phyloP scores from a whole-genome alignment of 1,140 invertebrate species.

The Camponotus vicinus region DNA sequence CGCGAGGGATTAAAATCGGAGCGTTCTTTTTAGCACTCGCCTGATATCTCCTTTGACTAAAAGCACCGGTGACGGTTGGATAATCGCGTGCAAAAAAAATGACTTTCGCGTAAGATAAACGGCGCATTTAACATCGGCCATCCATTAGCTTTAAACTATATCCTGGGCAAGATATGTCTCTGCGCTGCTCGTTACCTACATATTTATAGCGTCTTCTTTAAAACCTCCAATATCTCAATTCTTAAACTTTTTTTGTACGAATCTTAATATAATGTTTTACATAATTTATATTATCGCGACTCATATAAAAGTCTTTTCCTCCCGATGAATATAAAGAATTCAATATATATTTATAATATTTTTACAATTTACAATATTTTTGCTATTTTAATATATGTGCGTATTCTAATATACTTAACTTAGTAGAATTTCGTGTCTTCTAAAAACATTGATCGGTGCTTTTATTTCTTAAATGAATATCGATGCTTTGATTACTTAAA shows the following conservation, averaged over 20 bases:
- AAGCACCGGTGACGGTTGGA: conserved; percentile 33
- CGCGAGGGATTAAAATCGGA: conserved; percentile 31
- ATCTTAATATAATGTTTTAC: conserved; percentile 1
- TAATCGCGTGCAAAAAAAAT: conserved; percentile 38
- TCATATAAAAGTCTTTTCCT: not conserved
- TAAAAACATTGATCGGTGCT: not conserved
- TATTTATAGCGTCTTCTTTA: not conserved
- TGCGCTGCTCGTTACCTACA: not conserved
- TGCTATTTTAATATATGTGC: not conserved
- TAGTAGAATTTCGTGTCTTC: not conserved
- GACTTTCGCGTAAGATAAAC: conserved; percentile 8
- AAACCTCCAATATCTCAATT: not conserved
- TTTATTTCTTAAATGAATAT: not conserved
- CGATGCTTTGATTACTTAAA: not conserved
- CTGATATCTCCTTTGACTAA: conserved; percentile 33
- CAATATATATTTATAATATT: not conserved
- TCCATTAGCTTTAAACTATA: conserved; percentile 36
- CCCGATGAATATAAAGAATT: not conserved
- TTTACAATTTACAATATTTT: not conserved
- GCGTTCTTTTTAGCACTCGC: not conserved
- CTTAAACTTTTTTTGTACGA: not conserved
- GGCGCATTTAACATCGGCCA: conserved; percentile 33
- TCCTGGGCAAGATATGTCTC: not conserved
- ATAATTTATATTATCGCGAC: not conserved
- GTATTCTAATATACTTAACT: not conserved